Base-by-base conservation (phyloP, 2,888 invertebrate species). In the Orgyia antiqua region DNA sequence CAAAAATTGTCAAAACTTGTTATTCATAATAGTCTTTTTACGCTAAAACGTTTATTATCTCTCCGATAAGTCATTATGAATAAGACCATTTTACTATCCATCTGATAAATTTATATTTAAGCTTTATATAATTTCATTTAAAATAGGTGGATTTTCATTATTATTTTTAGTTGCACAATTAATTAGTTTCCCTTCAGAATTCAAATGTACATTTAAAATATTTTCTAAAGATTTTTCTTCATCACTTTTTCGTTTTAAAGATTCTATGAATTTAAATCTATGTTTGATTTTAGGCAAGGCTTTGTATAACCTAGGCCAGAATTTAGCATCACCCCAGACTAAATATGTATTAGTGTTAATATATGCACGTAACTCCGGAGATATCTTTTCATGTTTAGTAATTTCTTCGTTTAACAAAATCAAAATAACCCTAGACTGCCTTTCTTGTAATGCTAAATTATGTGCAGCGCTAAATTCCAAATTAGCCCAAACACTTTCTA, bases 241-340 rank as follows among this genome's bases (percentile, higher is more conserved):
- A 10, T 17, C 15, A 0, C 17, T 12, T 0, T 21, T 27, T 0
- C 41, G 30, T 1, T 38, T 41, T 1, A 50, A 31, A 0, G 27
- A 25, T 0, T 28, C 23, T 9, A 9, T 4, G 4, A 20, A 7
- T 0, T 47, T 33, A 5, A 48, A 48, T 2, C 36, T 48, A 23
- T 34, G 34, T 1, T 31, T 36, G 3, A 29, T 18, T 2, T 27
- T 31, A 0, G 64, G 94, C 56, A 95, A 68, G 0, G 94, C 93
- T 53, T 92, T 93, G 11, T 89, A 80, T 10, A 95, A 66, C 52
- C 92, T 92, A 20, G 93, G 88, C 92, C 93, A 94, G 63, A 95
- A 95, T 89, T 91, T 91, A 0, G 91, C 90, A 52, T 95, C 94
- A 0, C 90, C 92, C 92, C 93, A 94, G 45, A 92, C 90, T 1